A percentile compares a stretch with the other conserved stretches of the same genome.
phyloP scores from a whole-genome alignment of 2,888 invertebrate species.

The Himalopsyche kuldschensis region DNA sequence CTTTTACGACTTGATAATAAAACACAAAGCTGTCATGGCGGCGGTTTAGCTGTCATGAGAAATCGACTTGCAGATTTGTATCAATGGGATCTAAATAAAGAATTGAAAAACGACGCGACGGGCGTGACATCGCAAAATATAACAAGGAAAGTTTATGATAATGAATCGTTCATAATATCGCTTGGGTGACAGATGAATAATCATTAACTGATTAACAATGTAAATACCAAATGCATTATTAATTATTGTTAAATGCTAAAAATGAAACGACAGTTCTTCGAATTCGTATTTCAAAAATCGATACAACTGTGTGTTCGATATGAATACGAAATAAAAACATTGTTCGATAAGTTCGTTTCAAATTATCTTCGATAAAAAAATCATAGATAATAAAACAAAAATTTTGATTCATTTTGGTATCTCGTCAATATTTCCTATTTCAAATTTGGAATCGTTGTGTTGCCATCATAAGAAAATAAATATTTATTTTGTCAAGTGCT shows the following conservation, averaged over 20 bases:
- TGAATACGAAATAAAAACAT: too few species aligned
- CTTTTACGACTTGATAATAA: not conserved
- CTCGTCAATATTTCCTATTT: too few species aligned
- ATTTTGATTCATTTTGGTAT: too few species aligned
- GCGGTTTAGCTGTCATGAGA: not conserved
- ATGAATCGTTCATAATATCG: not conserved
- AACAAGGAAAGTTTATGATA: not conserved
- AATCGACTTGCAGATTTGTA: conserved; percentile 2
- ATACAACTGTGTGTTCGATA: too few species aligned
- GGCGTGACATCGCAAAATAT: conserved; percentile 2
- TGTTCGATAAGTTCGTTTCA: too few species aligned
- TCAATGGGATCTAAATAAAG: conserved; percentile 5
- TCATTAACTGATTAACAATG: not conserved
- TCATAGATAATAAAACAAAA: too few species aligned
- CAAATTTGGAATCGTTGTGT: too few species aligned
- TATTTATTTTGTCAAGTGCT: too few species aligned
- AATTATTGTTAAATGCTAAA: not conserved
- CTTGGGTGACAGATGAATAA: not conserved
- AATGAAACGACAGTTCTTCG: too few species aligned
- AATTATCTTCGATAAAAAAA: too few species aligned
- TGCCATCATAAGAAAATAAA: too few species aligned
- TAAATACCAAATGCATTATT: not conserved
- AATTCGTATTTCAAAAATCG: too few species aligned
- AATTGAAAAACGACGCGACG: not conserved
- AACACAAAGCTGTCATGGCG: not conserved